Conservation (phyloP, 1,140 invertebrate genomes). For the Arion vulgaris region DNA sequence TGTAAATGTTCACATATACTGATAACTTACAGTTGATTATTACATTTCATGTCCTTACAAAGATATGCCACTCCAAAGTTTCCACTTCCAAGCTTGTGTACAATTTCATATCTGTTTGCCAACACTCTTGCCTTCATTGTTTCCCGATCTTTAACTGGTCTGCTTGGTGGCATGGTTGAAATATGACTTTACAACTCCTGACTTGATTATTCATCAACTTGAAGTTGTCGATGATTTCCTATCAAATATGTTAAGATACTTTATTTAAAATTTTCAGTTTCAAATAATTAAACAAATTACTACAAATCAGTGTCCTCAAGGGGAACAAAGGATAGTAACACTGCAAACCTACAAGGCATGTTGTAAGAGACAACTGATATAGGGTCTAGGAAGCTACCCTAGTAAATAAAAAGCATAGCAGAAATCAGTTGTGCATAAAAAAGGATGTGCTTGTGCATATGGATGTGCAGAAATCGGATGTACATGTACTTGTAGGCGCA, state of each 20-base stretch:
- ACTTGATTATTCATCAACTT: background rate
- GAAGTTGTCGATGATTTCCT: too few relatives aligned
- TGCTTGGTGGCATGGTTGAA: slow-evolving; percentile 48
- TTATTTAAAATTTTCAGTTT: background rate
- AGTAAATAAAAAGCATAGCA: too few relatives aligned
- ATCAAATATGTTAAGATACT: background rate
- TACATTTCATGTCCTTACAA: slow-evolving; percentile 64
- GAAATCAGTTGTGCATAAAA: too few relatives aligned
- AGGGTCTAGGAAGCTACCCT: too few relatives aligned
- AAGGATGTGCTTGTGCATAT: too few relatives aligned
- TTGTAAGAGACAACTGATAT: too few relatives aligned
- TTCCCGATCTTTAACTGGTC: slow-evolving; percentile 44
- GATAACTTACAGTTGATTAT: slow-evolving; percentile 46
- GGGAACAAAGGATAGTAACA: background rate
- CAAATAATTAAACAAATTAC: background rate
- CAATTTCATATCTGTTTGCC: slow-evolving; percentile 69
- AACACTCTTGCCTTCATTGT: slow-evolving; percentile 58
- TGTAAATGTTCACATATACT: too few relatives aligned
- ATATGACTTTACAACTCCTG: background rate
- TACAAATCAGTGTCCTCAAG: background rate
- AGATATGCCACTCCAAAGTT: slow-evolving; percentile 72
- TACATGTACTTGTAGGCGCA: too few relatives aligned
- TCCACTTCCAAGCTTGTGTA: slow-evolving; percentile 71
- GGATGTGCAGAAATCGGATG: too few relatives aligned
- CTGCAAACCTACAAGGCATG: background rate